Evolutionary conservation across 2,888 invertebrate species (phyloP).

Genomic region (Nephrotoma flavescens): DNA sequence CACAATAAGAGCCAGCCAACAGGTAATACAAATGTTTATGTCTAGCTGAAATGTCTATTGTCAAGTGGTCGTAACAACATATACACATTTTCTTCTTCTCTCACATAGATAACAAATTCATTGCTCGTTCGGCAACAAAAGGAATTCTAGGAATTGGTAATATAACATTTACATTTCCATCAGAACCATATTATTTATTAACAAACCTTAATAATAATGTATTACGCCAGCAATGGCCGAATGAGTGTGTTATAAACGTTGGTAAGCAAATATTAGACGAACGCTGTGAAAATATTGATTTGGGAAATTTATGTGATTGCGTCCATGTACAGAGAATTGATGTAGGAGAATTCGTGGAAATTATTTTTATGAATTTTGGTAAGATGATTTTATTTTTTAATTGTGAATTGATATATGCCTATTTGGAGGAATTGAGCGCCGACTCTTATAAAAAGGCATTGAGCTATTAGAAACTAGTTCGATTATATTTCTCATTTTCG

Average conservation of each 20-base stretch:
- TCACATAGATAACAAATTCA: background rate
- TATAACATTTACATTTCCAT: conserved; percentile 52
- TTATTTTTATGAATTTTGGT: conserved; percentile 65
- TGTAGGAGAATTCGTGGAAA: conserved; percentile 52
- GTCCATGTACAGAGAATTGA: conserved; percentile 54
- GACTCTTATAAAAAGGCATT: no score
- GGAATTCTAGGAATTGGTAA: background rate
- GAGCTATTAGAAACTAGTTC: no score
- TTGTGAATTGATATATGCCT: no score
- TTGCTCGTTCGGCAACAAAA: background rate
- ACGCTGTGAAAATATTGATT: background rate
- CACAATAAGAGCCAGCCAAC: background rate
- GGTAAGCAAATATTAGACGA: background rate
- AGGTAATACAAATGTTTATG: background rate
- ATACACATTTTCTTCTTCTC: background rate
- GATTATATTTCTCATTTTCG: no score
- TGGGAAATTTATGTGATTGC: conserved; percentile 44
- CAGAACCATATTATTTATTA: conserved; percentile 18
- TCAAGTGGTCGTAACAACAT: background rate
- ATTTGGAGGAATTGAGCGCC: no score
- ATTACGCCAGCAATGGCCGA: background rate
- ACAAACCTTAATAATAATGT: conserved; percentile 8
- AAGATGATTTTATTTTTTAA: conserved; percentile 13
- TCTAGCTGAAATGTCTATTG: background rate
- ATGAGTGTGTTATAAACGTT: background rate